These are phyloP conservation scores for Drosophila punjabiensis DNA, from an alignment of 1,140 invertebrate genomes.

Conservation along the genomic window DNA sequence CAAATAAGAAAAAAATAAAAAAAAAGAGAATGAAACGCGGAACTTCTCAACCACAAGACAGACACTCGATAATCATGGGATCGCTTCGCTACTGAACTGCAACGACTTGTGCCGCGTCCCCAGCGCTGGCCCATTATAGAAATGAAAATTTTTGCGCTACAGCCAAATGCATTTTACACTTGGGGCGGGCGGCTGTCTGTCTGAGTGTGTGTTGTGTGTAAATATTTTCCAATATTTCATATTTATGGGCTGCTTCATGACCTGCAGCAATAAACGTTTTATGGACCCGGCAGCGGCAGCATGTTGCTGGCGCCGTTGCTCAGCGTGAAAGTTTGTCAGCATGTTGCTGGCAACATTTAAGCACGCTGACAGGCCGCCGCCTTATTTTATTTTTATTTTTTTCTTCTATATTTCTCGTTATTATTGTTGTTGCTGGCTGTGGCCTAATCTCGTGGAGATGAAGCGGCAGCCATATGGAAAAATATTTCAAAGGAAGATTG, in stretches of 20 bases:
- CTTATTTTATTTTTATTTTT: conserved; percentile 13
- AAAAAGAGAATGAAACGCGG: neutral
- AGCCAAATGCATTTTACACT: conserved; percentile 60
- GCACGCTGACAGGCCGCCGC: conserved; percentile 45
- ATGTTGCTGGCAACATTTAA: conserved; percentile 36
- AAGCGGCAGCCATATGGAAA: conserved; percentile 76
- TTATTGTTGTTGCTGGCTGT: conserved; percentile 26
- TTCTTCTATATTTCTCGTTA: conserved; percentile 6
- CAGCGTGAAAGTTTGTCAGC: conserved; percentile 9
- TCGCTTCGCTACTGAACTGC: conserved; percentile 30
- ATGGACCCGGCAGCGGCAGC: conserved; percentile 19
- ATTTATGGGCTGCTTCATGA: conserved; percentile 77
- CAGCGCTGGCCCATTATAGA: conserved; percentile 15
- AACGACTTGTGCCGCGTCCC: conserved; percentile 25
- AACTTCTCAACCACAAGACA: conserved; percentile 8
- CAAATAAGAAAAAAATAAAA: neutral
- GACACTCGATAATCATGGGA: conserved; percentile 22
- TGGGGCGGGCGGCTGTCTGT: conserved; percentile 16
- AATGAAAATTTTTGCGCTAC: conserved; percentile 37
- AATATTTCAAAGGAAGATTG: conserved; percentile 79
- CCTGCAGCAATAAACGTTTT: conserved; percentile 76
- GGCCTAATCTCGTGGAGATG: conserved; percentile 65
- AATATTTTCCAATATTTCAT: conserved; percentile 60
- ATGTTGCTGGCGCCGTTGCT: conserved; percentile 20
- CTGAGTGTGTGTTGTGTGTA: conserved; percentile 15